phyloP scores from a whole-genome alignment of 2,888 invertebrate genomes.

The Trachelus stipa region DNA sequence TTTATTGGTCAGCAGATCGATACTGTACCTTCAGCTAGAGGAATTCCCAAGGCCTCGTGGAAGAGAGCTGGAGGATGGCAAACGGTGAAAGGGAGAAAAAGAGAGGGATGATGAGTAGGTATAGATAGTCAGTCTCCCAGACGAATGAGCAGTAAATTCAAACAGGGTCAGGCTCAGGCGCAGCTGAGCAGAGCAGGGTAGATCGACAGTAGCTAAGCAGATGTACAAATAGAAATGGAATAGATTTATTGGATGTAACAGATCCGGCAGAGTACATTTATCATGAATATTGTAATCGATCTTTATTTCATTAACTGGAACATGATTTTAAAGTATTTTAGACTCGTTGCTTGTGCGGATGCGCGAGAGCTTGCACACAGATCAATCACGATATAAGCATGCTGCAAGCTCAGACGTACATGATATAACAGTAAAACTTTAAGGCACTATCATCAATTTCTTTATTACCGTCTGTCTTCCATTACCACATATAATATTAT shows the following conservation, averaged over 20 bases:
- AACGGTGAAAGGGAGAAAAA: neutral
- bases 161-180: neutral
- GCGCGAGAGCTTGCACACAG: neutral
- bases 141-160: neutral
- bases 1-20: neutral
- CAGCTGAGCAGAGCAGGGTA: neutral
- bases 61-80: neutral
- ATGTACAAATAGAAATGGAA: neutral
- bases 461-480: neutral
- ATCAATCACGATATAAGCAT: neutral
- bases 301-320: neutral
- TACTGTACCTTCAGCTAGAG: neutral
- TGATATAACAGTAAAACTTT: neutral
- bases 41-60: neutral
- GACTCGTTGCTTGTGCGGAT: neutral
- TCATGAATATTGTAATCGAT: neutral
- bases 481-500: neutral
- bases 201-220: neutral
- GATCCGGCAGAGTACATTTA: neutral
- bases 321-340: neutral
- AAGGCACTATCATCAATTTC: neutral
- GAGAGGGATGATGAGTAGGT: neutral
- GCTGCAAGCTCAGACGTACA: neutral
- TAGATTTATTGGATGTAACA: neutral
- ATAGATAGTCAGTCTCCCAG: neutral